Evolutionary conservation across 1,140 invertebrate species (phyloP).

Genomic region (Brevipalpus yothersi): DNA sequence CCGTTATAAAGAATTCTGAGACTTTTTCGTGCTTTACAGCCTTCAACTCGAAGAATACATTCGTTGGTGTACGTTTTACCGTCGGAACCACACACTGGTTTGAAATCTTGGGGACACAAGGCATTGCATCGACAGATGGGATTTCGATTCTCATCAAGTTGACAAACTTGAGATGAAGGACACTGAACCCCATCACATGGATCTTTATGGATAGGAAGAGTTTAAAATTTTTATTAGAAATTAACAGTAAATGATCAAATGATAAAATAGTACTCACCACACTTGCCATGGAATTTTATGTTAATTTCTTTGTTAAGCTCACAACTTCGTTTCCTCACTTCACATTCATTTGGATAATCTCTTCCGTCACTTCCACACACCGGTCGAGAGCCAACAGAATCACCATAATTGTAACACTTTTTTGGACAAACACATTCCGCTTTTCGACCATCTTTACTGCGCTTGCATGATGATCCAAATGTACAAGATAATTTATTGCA

Average conservation of each 20-base stretch:
- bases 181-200: constrained; percentile 49
- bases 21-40: constrained; percentile 39
- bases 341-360: constrained; percentile 43
- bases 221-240: neutral
- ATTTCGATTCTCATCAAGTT: constrained; percentile 45
- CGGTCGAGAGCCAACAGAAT: constrained; percentile 41
- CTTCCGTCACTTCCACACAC: constrained; percentile 33
- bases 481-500: constrained; percentile 43
- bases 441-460: constrained; percentile 41
- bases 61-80: constrained; percentile 60
- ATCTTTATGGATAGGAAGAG: constrained; percentile 30
- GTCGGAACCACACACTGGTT: constrained; percentile 52
- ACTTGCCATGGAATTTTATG: constrained; percentile 64
- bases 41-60: constrained; percentile 46
- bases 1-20: constrained; percentile 50
- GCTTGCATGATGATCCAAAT: constrained; percentile 44
- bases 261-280: constrained; percentile 38
- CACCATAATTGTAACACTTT: constrained; percentile 48
- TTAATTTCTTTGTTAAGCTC: constrained; percentile 41
- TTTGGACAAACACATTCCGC: constrained; percentile 45
- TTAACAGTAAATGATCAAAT: neutral
- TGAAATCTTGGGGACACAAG: constrained; percentile 46
- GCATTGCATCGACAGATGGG: constrained; percentile 53
- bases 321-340: constrained; percentile 50
- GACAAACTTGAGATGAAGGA: constrained; percentile 35